Percentiles rank a stretch among this genome's conserved stretches.
Evolutionary conservation across 2,113 vertebrate species (phyloP).

Genomic region (Chaetorhynchus papuensis): DNA sequence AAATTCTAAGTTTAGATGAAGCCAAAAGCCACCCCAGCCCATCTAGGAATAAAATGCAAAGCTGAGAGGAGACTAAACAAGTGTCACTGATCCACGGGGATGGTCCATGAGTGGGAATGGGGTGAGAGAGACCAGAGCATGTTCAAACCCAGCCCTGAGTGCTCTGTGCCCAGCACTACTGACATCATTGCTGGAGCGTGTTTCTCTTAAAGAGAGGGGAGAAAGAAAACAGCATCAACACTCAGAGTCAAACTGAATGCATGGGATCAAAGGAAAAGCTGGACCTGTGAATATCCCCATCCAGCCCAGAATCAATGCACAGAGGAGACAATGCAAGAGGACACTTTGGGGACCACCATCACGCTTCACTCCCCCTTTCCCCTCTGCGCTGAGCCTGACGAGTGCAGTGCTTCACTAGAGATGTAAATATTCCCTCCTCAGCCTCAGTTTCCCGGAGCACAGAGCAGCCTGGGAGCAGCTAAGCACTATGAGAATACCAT

Average conservation of each 20-base stretch:
- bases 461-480: neutral
- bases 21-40: neutral
- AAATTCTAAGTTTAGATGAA: neutral
- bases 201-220: neutral
- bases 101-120: neutral
- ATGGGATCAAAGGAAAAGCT: neutral
- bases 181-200: accelerated
- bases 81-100: neutral
- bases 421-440: neutral
- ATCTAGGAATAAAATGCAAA: neutral
- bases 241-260: neutral
- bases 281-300: neutral
- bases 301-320: accelerated
- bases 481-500: neutral
- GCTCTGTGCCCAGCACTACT: neutral
- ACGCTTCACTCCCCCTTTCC: accelerated
- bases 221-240: neutral
- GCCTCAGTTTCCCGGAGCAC: neutral
- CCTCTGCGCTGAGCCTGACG: neutral
- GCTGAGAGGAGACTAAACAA: neutral
- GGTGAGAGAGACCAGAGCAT: neutral
- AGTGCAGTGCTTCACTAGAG: neutral
- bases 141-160: neutral
- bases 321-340: neutral
- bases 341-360: neutral